These are phyloP conservation scores for Ametastegia equiseti DNA, from an alignment of 2,888 invertebrate species.

Conservation along the genomic window DNA sequence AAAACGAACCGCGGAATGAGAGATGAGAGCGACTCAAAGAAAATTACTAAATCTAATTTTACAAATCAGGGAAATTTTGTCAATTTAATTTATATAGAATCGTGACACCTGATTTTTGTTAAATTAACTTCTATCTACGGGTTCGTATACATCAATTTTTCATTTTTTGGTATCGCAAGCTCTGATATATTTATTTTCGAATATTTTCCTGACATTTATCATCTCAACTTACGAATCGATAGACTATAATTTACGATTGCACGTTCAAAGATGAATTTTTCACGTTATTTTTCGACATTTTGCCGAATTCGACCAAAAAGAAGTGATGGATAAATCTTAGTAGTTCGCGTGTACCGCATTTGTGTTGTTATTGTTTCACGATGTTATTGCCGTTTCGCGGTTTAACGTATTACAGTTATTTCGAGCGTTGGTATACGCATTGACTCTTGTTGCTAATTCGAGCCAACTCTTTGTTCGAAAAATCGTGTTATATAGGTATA, in stretches of 20 bases:
- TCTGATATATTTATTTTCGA: no score
- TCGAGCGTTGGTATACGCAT: constrained; percentile 7
- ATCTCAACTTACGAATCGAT: no score
- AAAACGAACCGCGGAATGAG: neutral
- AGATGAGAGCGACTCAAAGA: neutral
- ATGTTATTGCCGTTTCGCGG: constrained; percentile 35
- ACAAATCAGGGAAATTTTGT: neutral
- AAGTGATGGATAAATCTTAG: no score
- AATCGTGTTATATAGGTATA: neutral
- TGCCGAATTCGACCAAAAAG: neutral
- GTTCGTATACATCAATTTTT: no score
- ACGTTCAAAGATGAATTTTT: no score
- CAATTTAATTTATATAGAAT: neutral
- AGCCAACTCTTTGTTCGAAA: constrained; percentile 43
- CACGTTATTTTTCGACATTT: no score
- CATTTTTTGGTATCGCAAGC: no score
- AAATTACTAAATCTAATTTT: neutral
- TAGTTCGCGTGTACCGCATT: neutral
- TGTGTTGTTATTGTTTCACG: constrained; percentile 11
- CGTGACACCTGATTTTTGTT: neutral
- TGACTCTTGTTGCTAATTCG: constrained; percentile 3
- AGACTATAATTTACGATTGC: no score
- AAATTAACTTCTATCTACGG: no score
- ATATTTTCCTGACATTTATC: no score
- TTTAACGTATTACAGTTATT: constrained; percentile 38